A percentile compares a stretch with the other conserved stretches of the same genome.
phyloP scores from a whole-genome alignment of 2,888 invertebrate species.

The Cetonia aurata region DNA sequence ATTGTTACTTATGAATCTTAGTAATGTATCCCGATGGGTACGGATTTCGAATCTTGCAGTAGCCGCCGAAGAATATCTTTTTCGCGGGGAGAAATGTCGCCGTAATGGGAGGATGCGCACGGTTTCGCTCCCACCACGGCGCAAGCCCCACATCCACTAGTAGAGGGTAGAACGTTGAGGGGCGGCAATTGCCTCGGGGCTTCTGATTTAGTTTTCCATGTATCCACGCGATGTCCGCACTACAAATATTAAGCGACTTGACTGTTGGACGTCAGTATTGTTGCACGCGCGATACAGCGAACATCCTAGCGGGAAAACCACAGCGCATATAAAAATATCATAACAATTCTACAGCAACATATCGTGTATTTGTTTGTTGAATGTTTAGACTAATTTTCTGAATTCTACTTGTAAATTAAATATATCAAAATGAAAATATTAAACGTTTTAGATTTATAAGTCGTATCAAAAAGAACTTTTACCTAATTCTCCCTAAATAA shows the following conservation, averaged over 20 bases:
- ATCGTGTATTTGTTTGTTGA: slow-evolving; percentile 49
- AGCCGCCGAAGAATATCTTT: slow-evolving; percentile 44
- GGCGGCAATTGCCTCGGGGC: slow-evolving; percentile 64
- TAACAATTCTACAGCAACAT: slow-evolving; percentile 11
- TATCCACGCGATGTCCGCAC: slow-evolving; percentile 61
- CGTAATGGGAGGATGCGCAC: slow-evolving; percentile 57
- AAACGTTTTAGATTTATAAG: too few relatives aligned
- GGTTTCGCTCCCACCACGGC: slow-evolving; percentile 60
- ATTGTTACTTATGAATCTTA: slow-evolving; percentile 45
- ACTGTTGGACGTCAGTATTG: slow-evolving; percentile 56
- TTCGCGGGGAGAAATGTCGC: slow-evolving; percentile 47
- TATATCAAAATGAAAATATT: too few relatives aligned
- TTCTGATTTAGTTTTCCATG: slow-evolving; percentile 64
- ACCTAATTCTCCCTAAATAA: too few relatives aligned
- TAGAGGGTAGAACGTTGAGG: slow-evolving; percentile 61
- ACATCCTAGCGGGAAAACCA: slow-evolving; percentile 40
- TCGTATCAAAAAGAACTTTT: too few relatives aligned
- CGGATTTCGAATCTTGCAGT: slow-evolving; percentile 44
- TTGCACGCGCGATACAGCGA: slow-evolving; percentile 53
- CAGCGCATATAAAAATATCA: slow-evolving; percentile 19
- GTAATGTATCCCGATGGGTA: slow-evolving; percentile 35
- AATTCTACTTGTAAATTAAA: too few relatives aligned
- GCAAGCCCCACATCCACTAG: slow-evolving; percentile 63
- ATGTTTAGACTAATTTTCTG: neutral
- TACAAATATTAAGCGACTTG: slow-evolving; percentile 49